Base-by-base conservation (phyloP, 2,113 vertebrate species). In the Cinclus cinclus region DNA sequence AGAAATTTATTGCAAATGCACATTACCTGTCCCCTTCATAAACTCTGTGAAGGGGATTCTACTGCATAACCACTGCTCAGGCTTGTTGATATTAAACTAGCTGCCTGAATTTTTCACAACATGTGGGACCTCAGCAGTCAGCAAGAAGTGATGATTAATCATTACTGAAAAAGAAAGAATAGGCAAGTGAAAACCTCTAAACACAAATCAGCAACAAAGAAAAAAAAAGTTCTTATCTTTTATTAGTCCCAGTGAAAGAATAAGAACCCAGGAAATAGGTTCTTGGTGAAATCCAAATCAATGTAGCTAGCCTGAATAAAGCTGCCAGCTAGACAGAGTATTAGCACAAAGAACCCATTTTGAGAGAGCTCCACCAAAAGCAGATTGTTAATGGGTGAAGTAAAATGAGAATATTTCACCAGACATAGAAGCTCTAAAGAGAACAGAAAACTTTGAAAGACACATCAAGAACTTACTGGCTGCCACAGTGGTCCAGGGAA, bases 321-420 rank as follows among this genome's bases (percentile, higher is more conserved):
- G 39, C 84, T 94, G 65, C 64, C 73, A 87, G 59, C 27, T 69
- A 92, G 68, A 71, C 50, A 84, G 41, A 65, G 53, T 47, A 46
- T 82, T 87, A 90, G 65, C 73, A 94, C 60, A 74, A 82, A 90
- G 35, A 80, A 70, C 13, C 16, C 27, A 53, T 56, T 83, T 69
- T 90, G 71, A 75, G 56, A 83, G 24, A 86, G 44, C 27, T 73
- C 41, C 59, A 90, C 50, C 31, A 88, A 81, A 87, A 88, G 64
- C 60, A 75, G 41, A 46, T 79, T 93, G 81, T 82, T 81, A 79
- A 92, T 69, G 62, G 46, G 10, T 90, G 68, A 93, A 87, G 60
- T 87, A 83, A 92, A 93, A 75, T 78, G 44, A 49, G 52, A 90
- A 64, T 87, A 83, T 78, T 90, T 93, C 80, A 93, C 27, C 50